Evolutionary conservation across 2,888 invertebrate genomes (phyloP), one percentile per base, ranked within the genome.

Genomic region (Drosophila koepferae): DNA sequence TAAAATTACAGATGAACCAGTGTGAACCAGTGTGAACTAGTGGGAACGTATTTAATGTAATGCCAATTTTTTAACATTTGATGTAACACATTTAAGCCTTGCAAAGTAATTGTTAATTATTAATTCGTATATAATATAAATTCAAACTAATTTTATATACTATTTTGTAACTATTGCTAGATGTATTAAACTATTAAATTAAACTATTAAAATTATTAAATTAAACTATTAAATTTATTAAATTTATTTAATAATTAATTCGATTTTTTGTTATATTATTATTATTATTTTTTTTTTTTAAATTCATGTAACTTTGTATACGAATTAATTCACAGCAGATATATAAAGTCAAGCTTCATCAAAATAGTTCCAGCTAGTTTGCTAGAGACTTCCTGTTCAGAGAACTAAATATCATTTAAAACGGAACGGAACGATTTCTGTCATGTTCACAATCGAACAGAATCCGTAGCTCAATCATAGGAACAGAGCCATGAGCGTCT

Each of bases 391-490:
- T 34, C 12, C 18, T 34, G 34, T 7, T 12, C 34, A 18, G 9
- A 12, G 12, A 18, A 18, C 12, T 18, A 18, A 28, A 18, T 7
- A 8, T 4, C 51, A 61, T 51, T 60, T 34, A 4, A 7, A 41
- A 34, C 3, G 38, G 31, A 61, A 51, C 41, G 28, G 31, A 61
- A 51, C 41, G 28, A 41, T 20, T 49, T 48, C 34, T 59, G 59
- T n/a, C 63, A 49, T 41, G 20, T 62, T 4, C 64, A 36, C 34
- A 62, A 20, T 40, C 18, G 28, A 36, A 7, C 40, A 40, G 5
- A 43, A 41, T 5, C 38, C 28, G 41, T 16, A 36, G n/a, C 18
- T 8, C 49, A 56, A 65, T 55, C 66, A 65, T 41, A 41, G 20
- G 20, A 34, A 10, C 48, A 18, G 46, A n/a, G 20, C 31, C 62